Percentiles rank a stretch among this genome's conserved stretches.
phyloP scores from a whole-genome alignment of 1,140 invertebrate genomes.

The Eumeta japonica region DNA sequence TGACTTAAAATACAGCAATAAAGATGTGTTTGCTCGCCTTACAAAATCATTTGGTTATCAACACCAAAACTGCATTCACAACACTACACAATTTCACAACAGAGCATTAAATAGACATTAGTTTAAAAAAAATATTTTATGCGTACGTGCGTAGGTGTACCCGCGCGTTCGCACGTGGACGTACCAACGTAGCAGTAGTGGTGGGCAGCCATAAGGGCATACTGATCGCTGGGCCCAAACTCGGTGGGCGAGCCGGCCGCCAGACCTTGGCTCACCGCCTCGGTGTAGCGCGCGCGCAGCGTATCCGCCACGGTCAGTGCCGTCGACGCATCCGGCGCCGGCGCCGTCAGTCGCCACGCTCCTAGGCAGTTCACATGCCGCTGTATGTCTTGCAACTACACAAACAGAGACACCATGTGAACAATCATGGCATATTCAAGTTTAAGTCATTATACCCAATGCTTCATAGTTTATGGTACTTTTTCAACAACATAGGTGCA shows the following conservation, averaged over 20 bases:
- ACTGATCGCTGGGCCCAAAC: constrained; percentile 67
- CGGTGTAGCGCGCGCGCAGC: constrained; percentile 25
- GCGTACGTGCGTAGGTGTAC: no score
- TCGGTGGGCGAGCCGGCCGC: constrained; percentile 33
- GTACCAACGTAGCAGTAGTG: constrained; percentile 69
- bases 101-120: no score
- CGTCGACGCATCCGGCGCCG: constrained; percentile 17
- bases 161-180: no score
- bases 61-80: no score
- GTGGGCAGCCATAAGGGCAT: constrained; percentile 75
- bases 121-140: no score
- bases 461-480: not conserved
- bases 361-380: constrained; percentile 37
- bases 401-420: constrained; percentile 6
- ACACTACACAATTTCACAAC: no score
- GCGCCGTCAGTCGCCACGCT: constrained; percentile 31
- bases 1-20: no score
- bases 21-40: no score
- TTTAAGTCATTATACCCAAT: not conserved
- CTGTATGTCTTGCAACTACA: constrained; percentile 38
- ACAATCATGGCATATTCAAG: not conserved
- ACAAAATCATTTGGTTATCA: no score
- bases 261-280: constrained; percentile 19
- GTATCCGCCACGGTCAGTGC: constrained; percentile 20
- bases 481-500: no score